A percentile compares a stretch with the other conserved stretches of the same genome.
Conservation (phyloP, 2,113 vertebrate genomes). For the Chiloscyllium plagiosum region DNA sequence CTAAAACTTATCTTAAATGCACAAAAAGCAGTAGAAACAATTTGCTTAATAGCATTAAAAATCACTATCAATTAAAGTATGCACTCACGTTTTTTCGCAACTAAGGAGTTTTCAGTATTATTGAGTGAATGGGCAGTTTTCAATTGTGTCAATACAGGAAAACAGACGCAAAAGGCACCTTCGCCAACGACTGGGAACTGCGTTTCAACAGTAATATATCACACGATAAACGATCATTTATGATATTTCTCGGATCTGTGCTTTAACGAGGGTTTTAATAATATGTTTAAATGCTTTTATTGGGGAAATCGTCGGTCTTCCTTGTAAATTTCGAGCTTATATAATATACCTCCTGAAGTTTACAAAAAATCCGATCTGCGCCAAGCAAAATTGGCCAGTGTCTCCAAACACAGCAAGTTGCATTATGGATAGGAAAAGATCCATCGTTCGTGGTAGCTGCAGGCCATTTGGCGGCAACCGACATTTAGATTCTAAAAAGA, state of each 20-base stretch:
- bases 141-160: not conserved
- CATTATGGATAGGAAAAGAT: not conserved
- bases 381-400: conserved; percentile 10
- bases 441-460: not conserved
- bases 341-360: not conserved
- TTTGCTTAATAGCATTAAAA: not conserved
- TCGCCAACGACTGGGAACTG: not conserved
- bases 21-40: not conserved
- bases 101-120: not conserved
- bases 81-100: not conserved
- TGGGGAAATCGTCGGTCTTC: not conserved
- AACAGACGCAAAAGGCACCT: not conserved
- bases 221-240: not conserved
- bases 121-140: not conserved
- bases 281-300: not conserved
- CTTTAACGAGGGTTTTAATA: no score
- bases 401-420: not conserved
- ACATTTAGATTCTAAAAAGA: not conserved
- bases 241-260: not conserved
- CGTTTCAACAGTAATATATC: not conserved
- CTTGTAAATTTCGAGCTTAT: not conserved
- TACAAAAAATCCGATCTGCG: not conserved
- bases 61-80: not conserved
- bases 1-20: not conserved
- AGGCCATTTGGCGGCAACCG: not conserved